Evolutionary conservation across 1,140 invertebrate species (phyloP).

Genomic region (Orchestia grillus): DNA sequence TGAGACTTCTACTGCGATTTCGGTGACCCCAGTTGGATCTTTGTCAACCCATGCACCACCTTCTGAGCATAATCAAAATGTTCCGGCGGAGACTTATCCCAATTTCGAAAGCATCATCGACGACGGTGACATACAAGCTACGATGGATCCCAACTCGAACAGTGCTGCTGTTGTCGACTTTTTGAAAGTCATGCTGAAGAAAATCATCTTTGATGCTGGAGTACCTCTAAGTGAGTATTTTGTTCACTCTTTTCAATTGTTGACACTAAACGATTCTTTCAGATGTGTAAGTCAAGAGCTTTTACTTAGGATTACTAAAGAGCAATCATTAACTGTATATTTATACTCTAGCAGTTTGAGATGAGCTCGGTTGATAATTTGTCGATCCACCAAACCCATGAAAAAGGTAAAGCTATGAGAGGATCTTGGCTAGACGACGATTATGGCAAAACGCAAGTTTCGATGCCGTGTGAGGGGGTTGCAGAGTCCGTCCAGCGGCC

Average conservation of each 20-base stretch:
- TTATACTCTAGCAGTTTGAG: too few species aligned
- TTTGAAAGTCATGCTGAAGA: background rate
- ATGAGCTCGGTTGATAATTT: too few species aligned
- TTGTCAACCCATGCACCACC: background rate
- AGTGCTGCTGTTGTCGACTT: background rate
- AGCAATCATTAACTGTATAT: background rate
- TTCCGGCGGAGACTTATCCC: background rate
- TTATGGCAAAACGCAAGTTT: too few species aligned
- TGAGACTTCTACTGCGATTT: background rate
- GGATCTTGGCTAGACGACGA: too few species aligned
- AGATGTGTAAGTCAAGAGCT: too few species aligned
- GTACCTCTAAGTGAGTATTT: constrained; percentile 5
- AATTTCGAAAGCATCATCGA: constrained; percentile 17
- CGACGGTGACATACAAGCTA: background rate
- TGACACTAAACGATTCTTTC: background rate
- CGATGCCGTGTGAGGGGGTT: too few species aligned
- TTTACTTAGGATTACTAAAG: background rate
- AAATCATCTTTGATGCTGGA: background rate
- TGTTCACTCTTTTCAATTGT: background rate
- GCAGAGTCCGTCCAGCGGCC: too few species aligned
- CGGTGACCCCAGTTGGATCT: background rate
- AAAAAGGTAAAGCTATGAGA: too few species aligned
- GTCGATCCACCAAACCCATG: too few species aligned
- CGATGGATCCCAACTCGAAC: background rate
- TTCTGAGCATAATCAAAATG: background rate